Evolutionary conservation across 2,797 vertebrate genomes (phyloP).

Genomic region (Tenualosa ilisha): DNA sequence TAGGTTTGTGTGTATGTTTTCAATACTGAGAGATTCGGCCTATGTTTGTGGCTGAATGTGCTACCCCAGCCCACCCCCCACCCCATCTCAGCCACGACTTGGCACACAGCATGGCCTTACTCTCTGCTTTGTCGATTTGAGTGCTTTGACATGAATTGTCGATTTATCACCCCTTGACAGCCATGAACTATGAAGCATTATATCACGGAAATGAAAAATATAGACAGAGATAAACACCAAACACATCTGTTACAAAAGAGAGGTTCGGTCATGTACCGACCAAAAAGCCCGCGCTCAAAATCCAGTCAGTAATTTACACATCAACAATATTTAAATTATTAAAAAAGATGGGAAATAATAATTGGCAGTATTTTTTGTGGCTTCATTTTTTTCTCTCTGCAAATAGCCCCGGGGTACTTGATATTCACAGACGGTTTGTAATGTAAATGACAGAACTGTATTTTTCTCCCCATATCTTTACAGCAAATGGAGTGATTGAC

Average conservation of each 20-base stretch:
- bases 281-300: neutral
- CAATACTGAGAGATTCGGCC: conserved; percentile 10
- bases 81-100: conserved; percentile 40
- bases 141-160: conserved; percentile 70
- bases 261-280: neutral
- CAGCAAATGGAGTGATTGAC: conserved; percentile 96
- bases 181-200: conserved; percentile 74
- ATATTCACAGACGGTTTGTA: conserved; percentile 95
- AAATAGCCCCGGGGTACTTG: conserved; percentile 85
- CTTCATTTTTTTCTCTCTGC: conserved; percentile 79
- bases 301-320: conserved; percentile 73
- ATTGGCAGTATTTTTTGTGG: conserved; percentile 88
- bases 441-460: conserved; percentile 96
- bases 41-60: conserved; percentile 54
- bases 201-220: conserved; percentile 75
- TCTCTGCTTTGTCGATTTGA: conserved; percentile 68
- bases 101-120: conserved; percentile 57
- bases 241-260: conserved; percentile 71
- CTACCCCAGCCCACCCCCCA: conserved; percentile 3
- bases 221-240: conserved; percentile 80
- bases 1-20: conserved; percentile 13
- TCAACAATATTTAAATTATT: conserved; percentile 83
- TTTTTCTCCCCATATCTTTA: conserved; percentile 94
- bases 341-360: conserved; percentile 83
- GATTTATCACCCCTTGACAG: conserved; percentile 77